Conservation (phyloP, 2,113 vertebrate genomes). For the Upupa epops region DNA sequence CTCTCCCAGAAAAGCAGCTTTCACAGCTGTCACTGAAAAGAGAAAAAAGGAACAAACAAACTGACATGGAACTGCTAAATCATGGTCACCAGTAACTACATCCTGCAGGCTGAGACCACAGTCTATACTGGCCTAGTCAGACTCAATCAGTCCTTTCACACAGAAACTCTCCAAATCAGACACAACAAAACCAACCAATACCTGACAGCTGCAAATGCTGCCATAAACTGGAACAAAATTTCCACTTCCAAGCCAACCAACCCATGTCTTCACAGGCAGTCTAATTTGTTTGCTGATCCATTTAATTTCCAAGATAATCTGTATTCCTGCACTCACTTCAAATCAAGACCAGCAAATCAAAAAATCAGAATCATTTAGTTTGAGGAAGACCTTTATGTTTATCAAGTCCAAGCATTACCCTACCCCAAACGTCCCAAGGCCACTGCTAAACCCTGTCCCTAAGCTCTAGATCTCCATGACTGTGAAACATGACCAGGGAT, state of each 20-base stretch:
- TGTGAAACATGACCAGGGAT: too few species aligned
- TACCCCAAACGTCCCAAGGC: too few species aligned
- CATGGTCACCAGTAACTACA: not conserved
- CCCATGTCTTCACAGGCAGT: not conserved
- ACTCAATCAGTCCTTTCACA: not conserved
- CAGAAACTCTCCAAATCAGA: accelerated
- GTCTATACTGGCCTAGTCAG: not conserved
- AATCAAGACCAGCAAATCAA: not conserved
- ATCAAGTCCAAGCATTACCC: too few species aligned
- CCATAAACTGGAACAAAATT: not conserved
- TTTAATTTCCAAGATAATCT: not conserved
- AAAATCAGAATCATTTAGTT: too few species aligned
- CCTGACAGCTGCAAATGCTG: not conserved
- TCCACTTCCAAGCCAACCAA: not conserved
- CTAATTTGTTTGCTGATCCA: not conserved
- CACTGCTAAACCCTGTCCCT: too few species aligned
- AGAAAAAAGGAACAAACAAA: not conserved
- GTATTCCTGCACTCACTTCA: not conserved
- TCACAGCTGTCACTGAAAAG: not conserved
- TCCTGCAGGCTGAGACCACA: not conserved
- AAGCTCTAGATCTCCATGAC: too few species aligned
- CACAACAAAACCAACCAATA: not conserved
- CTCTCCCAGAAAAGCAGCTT: not conserved
- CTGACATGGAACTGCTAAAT: not conserved
- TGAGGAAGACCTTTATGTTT: too few species aligned